Evolutionary conservation across 2,797 vertebrate genomes (phyloP).

Genomic region (Ficedula albicollis): DNA sequence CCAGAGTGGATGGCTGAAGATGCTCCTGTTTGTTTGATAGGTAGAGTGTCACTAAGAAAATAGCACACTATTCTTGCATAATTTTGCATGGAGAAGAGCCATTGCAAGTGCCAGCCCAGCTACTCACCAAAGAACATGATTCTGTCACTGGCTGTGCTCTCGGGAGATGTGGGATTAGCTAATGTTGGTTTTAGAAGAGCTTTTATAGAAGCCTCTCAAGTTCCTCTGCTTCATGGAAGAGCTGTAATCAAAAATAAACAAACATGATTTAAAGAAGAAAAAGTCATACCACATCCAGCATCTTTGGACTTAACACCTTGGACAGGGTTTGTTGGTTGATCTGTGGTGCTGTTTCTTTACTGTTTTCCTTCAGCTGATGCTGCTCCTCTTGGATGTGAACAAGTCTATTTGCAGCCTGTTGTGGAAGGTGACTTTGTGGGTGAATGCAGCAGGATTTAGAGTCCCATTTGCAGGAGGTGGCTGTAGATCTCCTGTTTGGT

Average conservation of each 20-base stretch:
- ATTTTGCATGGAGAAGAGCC: slow-evolving; percentile 36
- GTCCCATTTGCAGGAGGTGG: background rate
- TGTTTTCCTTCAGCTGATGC: background rate
- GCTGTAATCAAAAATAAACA: slow-evolving; percentile 37
- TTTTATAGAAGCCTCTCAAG: slow-evolving; percentile 41
- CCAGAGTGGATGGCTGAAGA: background rate
- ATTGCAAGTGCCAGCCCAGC: background rate
- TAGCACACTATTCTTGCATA: background rate
- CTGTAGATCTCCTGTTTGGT: slow-evolving; percentile 33
- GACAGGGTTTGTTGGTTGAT: background rate
- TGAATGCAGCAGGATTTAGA: slow-evolving; percentile 45
- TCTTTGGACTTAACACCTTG: background rate
- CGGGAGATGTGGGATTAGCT: slow-evolving; percentile 45
- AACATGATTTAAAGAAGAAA: slow-evolving; percentile 15
- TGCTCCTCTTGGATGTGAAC: background rate
- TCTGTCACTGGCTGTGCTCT: slow-evolving; percentile 12
- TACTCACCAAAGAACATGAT: background rate
- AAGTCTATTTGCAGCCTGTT: background rate
- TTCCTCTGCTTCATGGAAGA: slow-evolving; percentile 59
- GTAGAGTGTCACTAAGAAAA: slow-evolving; percentile 3
- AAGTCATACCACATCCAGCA: background rate
- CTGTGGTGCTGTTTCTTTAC: background rate
- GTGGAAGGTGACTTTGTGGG: slow-evolving; percentile 39
- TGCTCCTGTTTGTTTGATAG: background rate
- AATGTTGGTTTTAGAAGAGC: slow-evolving; percentile 52